Base-by-base conservation (phyloP, 2,113 vertebrate species). In the Zosterops pallidus region DNA sequence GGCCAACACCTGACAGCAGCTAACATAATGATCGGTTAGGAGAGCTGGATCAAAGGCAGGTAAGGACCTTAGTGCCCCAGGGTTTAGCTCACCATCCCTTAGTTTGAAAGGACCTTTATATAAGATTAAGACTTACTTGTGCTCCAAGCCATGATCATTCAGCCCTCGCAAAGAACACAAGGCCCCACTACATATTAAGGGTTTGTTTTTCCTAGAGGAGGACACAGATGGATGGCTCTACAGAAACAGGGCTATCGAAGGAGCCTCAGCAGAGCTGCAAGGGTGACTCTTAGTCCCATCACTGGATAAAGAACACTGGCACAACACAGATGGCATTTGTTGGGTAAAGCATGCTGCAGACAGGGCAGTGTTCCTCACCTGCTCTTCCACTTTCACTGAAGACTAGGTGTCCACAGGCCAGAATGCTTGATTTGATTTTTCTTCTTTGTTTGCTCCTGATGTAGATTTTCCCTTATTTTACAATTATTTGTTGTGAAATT, bases 391-490 rank as follows among this genome's bases (percentile, higher is more conserved):
- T 77, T 59, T 86, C 86, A 26, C 65, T 89, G 74, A 64, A 79
- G 60, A 37, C 44, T 55, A 35, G 33, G n/a, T 86, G 53, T 86
- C 70, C 2, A 2, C 46, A 31, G 44, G 46, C 77, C 80, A 59
- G 42, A 49, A 39, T 83, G 47, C 49, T 89, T 92, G 59, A 22
- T 49, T 96, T 70, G 57, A 29, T 46, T 74, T 80, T 46, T 69
- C 37, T 50, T 18, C 15, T 21, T 49, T 56, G 4, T 53, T 67
- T 42, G 46, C 91, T 60, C 53, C 31, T 41, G 44, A 49, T 81
- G 29, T 70, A 92, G 64, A 41, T 94, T 96, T 82, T 89, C 25
- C 37, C 44, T 90, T 92, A 24, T 79, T 83, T 86, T 88, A 19
- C 57, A 69, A 85, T 85, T 77, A 76, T 90, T 86, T 86, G 21